These are phyloP conservation scores for Jordanella pulchra DNA, from an alignment of 2,797 vertebrate genomes.

Conservation along the genomic window DNA sequence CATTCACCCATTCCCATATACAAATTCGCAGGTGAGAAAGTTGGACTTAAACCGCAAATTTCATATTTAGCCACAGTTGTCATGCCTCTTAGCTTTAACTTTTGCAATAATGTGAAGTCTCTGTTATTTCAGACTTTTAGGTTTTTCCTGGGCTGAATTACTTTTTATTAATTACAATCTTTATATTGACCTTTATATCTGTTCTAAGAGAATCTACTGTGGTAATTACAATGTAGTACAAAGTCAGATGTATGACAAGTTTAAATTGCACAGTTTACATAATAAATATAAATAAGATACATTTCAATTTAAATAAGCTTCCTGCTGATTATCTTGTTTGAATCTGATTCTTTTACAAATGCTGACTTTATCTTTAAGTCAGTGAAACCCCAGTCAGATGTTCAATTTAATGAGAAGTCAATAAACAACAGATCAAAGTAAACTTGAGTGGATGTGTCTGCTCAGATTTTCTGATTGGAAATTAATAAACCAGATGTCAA, in stretches of 20 bases:
- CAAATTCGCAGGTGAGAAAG: not conserved
- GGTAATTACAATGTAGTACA: slow-evolving; percentile 45
- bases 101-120: slow-evolving; percentile 1
- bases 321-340: not conserved
- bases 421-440: not conserved
- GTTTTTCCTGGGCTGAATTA: slow-evolving; percentile 15
- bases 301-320: slow-evolving; percentile 1
- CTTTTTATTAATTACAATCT: slow-evolving; percentile 7
- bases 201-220: slow-evolving; percentile 32
- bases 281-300: not conserved
- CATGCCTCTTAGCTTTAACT: slow-evolving; percentile 15
- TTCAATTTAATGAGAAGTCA: slow-evolving; percentile 7
- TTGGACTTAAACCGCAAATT: not conserved
- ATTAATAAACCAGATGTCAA: slow-evolving; percentile 6
- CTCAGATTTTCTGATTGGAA: not conserved
- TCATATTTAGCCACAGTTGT: not conserved
- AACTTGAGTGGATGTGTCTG: not conserved
- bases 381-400: not conserved
- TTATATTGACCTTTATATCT: slow-evolving; percentile 46
- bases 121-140: slow-evolving; percentile 9
- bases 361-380: not conserved
- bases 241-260: not conserved
- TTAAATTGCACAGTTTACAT: not conserved
- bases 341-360: slow-evolving; percentile 4
- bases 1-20: not conserved